Percentiles rank a stretch among this genome's conserved stretches.
These are phyloP conservation scores for Silvanus unidentatus DNA, from an alignment of 2,888 invertebrate species.

Conservation along the genomic window DNA sequence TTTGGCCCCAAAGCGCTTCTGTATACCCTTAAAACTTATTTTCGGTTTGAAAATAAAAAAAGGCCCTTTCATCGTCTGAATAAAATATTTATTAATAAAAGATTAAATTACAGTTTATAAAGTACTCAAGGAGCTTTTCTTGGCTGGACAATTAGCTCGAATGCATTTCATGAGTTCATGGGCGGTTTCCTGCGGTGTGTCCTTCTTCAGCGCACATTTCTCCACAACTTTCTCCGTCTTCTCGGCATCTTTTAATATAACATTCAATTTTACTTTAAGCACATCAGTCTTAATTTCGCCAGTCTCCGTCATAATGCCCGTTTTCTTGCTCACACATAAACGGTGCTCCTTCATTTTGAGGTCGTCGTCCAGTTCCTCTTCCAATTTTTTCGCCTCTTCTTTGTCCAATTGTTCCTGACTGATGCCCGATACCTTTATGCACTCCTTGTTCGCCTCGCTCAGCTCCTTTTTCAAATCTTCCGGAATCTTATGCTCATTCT, in stretches of 20 bases:
- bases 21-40: too few relatives aligned
- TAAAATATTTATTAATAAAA: too few relatives aligned
- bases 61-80: too few relatives aligned
- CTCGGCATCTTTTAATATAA: conserved; percentile 42
- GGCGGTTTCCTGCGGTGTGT: conserved; percentile 41
- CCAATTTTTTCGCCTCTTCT: conserved; percentile 35
- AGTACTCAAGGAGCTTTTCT: too few relatives aligned
- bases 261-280: conserved; percentile 44
- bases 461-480: conserved; percentile 26
- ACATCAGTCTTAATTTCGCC: conserved; percentile 35
- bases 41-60: too few relatives aligned
- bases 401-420: conserved; percentile 37
- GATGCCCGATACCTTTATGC: conserved; percentile 37
- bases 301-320: conserved; percentile 45
- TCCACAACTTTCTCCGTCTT: conserved; percentile 31
- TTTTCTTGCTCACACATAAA: conserved; percentile 49
- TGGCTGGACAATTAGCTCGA: too few relatives aligned
- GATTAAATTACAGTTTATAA: too few relatives aligned
- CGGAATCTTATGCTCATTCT: too few relatives aligned
- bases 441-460: conserved; percentile 23
- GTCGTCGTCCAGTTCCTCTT: conserved; percentile 49
- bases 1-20: too few relatives aligned
- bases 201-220: conserved; percentile 20
- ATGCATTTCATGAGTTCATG: conserved; percentile 47
- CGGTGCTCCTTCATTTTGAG: conserved; percentile 47